These are phyloP conservation scores for Lymantria monacha DNA, from an alignment of 2,888 invertebrate genomes.

Conservation along the genomic window DNA sequence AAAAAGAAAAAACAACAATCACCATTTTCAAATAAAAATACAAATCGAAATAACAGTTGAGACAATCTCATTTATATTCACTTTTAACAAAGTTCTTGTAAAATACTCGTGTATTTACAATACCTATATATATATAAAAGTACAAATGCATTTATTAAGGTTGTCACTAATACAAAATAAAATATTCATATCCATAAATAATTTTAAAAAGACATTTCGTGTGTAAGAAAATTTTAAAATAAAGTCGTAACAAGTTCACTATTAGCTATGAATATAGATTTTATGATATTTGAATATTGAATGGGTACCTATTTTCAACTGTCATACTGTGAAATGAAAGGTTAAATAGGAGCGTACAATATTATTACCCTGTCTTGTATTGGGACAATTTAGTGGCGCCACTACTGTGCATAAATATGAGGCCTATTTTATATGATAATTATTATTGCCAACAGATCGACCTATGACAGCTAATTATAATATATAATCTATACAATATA, in stretches of 20 bases:
- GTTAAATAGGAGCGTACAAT: constrained; percentile 12
- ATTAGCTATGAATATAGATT: constrained; percentile 55
- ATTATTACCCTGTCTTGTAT: constrained; percentile 3
- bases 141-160: too few relatives aligned
- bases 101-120: too few relatives aligned
- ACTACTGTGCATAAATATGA: constrained; percentile 10
- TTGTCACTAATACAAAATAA: constrained; percentile 21
- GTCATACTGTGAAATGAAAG: constrained; percentile 28
- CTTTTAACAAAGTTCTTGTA: too few relatives aligned
- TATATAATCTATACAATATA: background rate
- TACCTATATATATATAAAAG: too few relatives aligned
- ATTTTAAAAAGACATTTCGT: constrained; percentile 28
- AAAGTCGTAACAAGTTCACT: constrained; percentile 47
- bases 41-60: too few relatives aligned
- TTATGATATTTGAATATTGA: constrained; percentile 38
- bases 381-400: constrained; percentile 23
- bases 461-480: background rate
- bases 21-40: too few relatives aligned
- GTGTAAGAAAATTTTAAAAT: constrained; percentile 33
- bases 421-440: background rate
- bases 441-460: background rate
- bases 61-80: too few relatives aligned
- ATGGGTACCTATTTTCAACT: constrained; percentile 10
- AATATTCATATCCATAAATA: constrained; percentile 33
- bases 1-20: too few relatives aligned